Percentiles rank a stretch among this genome's conserved stretches.
phyloP scores from a whole-genome alignment of 2,113 vertebrate genomes.

The Barbus barbus region DNA sequence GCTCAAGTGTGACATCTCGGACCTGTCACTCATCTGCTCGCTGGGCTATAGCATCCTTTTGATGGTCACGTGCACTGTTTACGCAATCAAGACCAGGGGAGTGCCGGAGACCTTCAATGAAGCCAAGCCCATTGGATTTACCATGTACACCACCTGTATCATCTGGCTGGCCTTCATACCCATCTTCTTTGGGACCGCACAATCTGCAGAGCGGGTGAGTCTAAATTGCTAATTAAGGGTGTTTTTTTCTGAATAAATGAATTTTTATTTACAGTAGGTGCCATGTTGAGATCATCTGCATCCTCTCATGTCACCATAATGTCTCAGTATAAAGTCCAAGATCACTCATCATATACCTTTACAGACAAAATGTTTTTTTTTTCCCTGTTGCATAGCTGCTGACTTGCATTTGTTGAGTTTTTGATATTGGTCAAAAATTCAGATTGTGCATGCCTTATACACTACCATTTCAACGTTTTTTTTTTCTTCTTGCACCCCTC shows the following conservation, averaged over 20 bases:
- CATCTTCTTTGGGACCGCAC: conserved; percentile 98
- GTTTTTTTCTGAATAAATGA: no score
- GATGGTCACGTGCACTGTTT: conserved; percentile 98
- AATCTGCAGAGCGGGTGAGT: conserved; percentile 86
- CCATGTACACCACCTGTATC: conserved; percentile 98
- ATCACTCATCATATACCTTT: background rate
- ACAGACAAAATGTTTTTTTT: background rate
- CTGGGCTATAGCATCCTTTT: conserved; percentile 97
- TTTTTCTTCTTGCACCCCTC: no score
- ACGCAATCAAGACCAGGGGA: conserved; percentile 95
- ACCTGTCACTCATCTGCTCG: conserved; percentile 96
- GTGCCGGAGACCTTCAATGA: conserved; percentile 99
- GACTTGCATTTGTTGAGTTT: background rate
- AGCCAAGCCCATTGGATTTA: conserved; percentile 97
- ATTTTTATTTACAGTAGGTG: background rate
- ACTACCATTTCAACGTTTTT: no score
- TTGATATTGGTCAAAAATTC: background rate
- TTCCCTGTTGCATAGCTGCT: background rate
- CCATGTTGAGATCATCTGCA: background rate
- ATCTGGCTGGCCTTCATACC: conserved; percentile 99
- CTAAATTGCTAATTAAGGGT: background rate
- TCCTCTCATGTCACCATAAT: background rate
- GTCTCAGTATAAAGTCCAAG: background rate
- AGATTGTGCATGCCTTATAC: background rate
- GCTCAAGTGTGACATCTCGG: conserved; percentile 97